Percentiles rank a stretch among this genome's conserved stretches.
phyloP scores from a whole-genome alignment of 2,797 vertebrate genomes.

The Chaetophractus vellerosus region DNA sequence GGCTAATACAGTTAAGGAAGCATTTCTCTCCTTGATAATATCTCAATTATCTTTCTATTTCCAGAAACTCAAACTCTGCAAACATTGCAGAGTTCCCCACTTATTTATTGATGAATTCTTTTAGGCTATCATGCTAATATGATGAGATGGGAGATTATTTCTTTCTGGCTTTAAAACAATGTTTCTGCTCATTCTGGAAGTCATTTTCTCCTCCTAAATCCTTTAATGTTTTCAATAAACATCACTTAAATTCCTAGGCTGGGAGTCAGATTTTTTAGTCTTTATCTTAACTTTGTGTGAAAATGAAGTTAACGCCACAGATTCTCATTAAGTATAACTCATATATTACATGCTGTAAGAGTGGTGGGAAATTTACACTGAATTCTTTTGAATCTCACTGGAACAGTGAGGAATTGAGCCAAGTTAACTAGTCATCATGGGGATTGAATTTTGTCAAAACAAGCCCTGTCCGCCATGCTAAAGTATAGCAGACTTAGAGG shows the following conservation, averaged over 20 bases:
- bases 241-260: neutral
- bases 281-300: neutral
- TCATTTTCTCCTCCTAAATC: neutral
- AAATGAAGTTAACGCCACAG: neutral
- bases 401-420: neutral
- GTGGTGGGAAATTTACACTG: neutral
- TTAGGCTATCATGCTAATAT: neutral
- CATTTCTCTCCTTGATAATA: neutral
- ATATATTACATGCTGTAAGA: neutral
- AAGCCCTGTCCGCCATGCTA: neutral
- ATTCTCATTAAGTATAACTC: neutral
- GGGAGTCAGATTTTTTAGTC: neutral
- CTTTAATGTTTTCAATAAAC: neutral
- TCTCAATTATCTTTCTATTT: neutral
- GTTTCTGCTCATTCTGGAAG: neutral
- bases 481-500: neutral
- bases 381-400: neutral
- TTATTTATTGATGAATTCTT: neutral
- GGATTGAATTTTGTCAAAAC: neutral
- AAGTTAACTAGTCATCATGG: neutral
- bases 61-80: neutral
- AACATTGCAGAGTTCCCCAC: neutral
- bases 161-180: neutral
- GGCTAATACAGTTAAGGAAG: neutral
- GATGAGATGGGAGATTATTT: neutral